These are phyloP conservation scores for Lasioglossum oenotherae DNA, from an alignment of 2,888 invertebrate genomes.

Conservation along the genomic window DNA sequence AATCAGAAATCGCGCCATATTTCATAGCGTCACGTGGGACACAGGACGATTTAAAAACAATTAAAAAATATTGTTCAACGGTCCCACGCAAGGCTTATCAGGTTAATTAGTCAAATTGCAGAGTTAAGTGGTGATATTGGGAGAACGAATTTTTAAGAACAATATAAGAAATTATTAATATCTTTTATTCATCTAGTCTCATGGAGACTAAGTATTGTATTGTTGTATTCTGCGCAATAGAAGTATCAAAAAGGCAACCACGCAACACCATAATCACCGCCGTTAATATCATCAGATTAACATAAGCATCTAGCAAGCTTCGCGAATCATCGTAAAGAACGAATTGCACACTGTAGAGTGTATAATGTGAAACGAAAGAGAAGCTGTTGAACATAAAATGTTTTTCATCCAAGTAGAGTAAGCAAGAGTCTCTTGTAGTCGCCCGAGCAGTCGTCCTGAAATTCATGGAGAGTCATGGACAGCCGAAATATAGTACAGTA, in stretches of 20 bases:
- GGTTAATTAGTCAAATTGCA: constrained; percentile 58
- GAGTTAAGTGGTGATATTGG: constrained; percentile 19
- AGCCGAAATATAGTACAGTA: constrained; percentile 29
- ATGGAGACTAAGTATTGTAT: constrained; percentile 21
- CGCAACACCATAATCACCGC: constrained; percentile 53
- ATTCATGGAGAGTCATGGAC: constrained; percentile 72
- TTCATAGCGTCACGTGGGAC: background rate
- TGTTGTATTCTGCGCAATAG: constrained; percentile 20
- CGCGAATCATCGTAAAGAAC: constrained; percentile 31
- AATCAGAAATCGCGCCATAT: background rate
- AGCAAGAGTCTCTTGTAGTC: constrained; percentile 94
- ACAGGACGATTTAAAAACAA: background rate
- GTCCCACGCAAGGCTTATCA: background rate
- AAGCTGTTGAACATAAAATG: constrained; percentile 63
- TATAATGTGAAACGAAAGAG: constrained; percentile 58
- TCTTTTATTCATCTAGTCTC: constrained; percentile 23
- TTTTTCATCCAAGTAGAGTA: constrained; percentile 86
- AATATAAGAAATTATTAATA: constrained; percentile 29
- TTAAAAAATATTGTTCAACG: background rate
- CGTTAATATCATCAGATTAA: constrained; percentile 29
- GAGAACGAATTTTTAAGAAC: constrained; percentile 14
- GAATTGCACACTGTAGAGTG: constrained; percentile 45
- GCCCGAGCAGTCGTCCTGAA: constrained; percentile 94
- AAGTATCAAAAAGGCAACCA: constrained; percentile 14
- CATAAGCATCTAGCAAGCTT: constrained; percentile 27